Evolutionary conservation across 1,140 invertebrate genomes (phyloP).

Genomic region (Panonychus citri): DNA sequence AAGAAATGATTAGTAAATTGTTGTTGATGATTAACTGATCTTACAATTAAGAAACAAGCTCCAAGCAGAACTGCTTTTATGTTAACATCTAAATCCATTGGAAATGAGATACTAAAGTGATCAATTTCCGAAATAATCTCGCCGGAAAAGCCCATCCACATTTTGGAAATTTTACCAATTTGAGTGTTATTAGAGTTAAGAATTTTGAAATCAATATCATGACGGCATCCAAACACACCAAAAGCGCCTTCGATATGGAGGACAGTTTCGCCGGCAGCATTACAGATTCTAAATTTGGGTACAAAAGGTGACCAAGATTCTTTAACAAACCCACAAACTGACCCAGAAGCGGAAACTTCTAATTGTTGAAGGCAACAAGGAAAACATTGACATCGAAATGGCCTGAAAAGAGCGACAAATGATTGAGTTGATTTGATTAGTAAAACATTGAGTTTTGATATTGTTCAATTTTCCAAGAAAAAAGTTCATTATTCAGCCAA

Average conservation of each 20-base stretch:
- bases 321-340: slow-evolving; percentile 44
- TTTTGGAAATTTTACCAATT: slow-evolving; percentile 48
- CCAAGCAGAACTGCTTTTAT: slow-evolving; percentile 54
- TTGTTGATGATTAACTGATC: background rate
- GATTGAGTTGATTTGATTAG: too few relatives aligned
- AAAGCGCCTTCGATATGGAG: slow-evolving; percentile 58
- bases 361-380: slow-evolving; percentile 58
- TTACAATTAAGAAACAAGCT: slow-evolving; percentile 26
- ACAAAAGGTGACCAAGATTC: slow-evolving; percentile 60
- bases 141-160: slow-evolving; percentile 42
- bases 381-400: slow-evolving; percentile 48
- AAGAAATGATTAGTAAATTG: background rate
- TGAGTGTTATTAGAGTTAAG: background rate
- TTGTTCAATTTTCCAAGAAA: too few relatives aligned
- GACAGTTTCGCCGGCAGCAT: slow-evolving; percentile 26
- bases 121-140: slow-evolving; percentile 49
- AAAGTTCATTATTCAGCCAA: too few relatives aligned
- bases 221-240: slow-evolving; percentile 50
- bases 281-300: slow-evolving; percentile 34
- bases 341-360: slow-evolving; percentile 38
- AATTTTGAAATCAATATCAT: slow-evolving; percentile 44
- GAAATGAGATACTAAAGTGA: slow-evolving; percentile 50
- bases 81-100: slow-evolving; percentile 49
- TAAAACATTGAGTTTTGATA: too few relatives aligned
- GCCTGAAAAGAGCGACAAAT: too few relatives aligned